Evolutionary conservation across 2,888 invertebrate genomes (phyloP).

Genomic region (Cinara cedri): DNA sequence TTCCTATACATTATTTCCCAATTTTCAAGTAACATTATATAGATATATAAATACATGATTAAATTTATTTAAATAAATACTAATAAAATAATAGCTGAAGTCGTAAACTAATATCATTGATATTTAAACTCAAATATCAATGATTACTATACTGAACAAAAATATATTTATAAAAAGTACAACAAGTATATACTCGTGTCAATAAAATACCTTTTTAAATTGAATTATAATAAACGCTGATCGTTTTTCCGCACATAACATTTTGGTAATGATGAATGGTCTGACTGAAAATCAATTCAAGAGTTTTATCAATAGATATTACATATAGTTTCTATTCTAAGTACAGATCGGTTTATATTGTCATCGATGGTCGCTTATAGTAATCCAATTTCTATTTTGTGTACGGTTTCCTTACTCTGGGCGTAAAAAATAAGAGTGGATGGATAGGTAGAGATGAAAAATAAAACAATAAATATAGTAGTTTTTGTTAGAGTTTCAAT

Average conservation of each 20-base stretch:
- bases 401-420: conserved; percentile 37
- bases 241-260: background rate
- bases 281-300: conserved; percentile 34
- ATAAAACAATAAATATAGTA: conserved; percentile 55
- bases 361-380: conserved; percentile 45
- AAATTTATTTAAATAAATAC: too few species aligned
- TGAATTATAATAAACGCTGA: background rate
- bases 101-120: too few species aligned
- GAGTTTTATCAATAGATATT: background rate
- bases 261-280: conserved; percentile 26
- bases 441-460: conserved; percentile 30
- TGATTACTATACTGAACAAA: too few species aligned
- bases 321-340: conserved; percentile 34
- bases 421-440: conserved; percentile 38
- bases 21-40: too few species aligned
- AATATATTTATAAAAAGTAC: background rate
- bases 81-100: too few species aligned
- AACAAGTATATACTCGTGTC: background rate
- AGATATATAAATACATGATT: too few species aligned
- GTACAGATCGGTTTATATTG: conserved; percentile 45
- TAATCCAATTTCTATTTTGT: conserved; percentile 44
- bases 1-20: too few species aligned
- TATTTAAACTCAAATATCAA: too few species aligned
- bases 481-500: conserved; percentile 53
- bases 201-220: background rate